Evolutionary conservation across 1,140 invertebrate species (phyloP), one percentile per base, ranked within the genome.

Genomic region (Aphelinus certus): DNA sequence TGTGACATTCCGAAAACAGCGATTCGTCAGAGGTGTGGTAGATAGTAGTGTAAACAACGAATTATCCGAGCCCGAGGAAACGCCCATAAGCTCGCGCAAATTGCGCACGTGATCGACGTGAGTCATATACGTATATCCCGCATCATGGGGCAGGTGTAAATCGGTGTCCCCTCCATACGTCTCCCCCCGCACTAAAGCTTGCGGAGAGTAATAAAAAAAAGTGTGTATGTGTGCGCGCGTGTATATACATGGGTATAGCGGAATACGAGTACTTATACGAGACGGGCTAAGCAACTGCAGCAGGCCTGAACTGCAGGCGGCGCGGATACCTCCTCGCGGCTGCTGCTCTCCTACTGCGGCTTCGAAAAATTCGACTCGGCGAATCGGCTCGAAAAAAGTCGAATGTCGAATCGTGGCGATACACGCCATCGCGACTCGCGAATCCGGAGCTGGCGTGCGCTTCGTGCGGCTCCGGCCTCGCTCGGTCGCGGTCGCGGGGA

Each of bases 381-480:
- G 26, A 26, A 26, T 26, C 26, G 26, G 26, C 45, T 56, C 70
- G 70, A 56, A 26, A 26, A 43, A 56, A 56, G 26, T 68, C 65
- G 64, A 68, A 47, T 53, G n/a, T 61, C 73, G 73, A 75, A 75
- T 75, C 68, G 71, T 10, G 9, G 62, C 73, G 63, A 42, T 60
- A 75, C 68, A 75, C 73, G 73, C 49, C 61, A 75, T 51, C 48
- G 58, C 5, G n/a, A 57, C 51, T 43, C 43, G 3, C 48, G 48
- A 68, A 68, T 53, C 43, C 7, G 65, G 53, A 26, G 26, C 26
- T 26, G 45, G 26, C 10, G 46, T 7, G 3, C 62, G 48, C 62
- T 7, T 2, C 46, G 1, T 45, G 6, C 62, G 46, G 43, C 3
- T 2, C 53, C 1, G 56, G 43, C 65, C 63, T 68, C 49, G 67